A percentile compares a stretch with the other conserved stretches of the same genome.
Evolutionary conservation across 2,888 invertebrate genomes (phyloP).

Genomic region (Lissonota sp.): DNA sequence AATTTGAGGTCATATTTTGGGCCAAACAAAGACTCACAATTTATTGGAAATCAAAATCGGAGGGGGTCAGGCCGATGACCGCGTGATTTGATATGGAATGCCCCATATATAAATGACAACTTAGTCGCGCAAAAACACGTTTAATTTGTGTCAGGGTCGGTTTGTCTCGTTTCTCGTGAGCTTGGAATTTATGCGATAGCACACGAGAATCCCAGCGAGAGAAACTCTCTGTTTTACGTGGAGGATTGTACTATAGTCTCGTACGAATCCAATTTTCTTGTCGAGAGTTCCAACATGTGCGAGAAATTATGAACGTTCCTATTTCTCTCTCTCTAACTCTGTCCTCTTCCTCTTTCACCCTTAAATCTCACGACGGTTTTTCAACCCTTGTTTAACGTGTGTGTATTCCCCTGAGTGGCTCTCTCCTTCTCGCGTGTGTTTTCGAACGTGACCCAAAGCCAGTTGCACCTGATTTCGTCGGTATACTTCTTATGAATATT

Average conservation of each 20-base stretch:
- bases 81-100: no score
- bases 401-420: slow-evolving; percentile 12
- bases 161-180: slow-evolving; percentile 8
- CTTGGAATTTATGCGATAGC: slow-evolving; percentile 64
- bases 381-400: slow-evolving; percentile 28
- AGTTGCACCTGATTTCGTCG: slow-evolving; percentile 75
- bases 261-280: no score
- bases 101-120: no score
- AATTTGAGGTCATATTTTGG: no score
- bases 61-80: no score
- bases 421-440: slow-evolving; percentile 66
- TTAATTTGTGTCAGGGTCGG: slow-evolving; percentile 60
- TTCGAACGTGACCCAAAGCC: slow-evolving; percentile 76
- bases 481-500: slow-evolving; percentile 37
- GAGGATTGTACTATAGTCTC: no score
- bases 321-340: no score
- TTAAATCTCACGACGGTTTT: slow-evolving; percentile 8
- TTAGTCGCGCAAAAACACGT: slow-evolving; percentile 52
- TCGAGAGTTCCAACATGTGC: no score
- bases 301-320: no score
- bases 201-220: slow-evolving; percentile 59
- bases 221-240: no score
- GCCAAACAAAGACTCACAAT: no score
- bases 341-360: neutral
- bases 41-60: no score